Base-by-base conservation (phyloP, 1,140 invertebrate genomes). In the Cherax destructor region DNA sequence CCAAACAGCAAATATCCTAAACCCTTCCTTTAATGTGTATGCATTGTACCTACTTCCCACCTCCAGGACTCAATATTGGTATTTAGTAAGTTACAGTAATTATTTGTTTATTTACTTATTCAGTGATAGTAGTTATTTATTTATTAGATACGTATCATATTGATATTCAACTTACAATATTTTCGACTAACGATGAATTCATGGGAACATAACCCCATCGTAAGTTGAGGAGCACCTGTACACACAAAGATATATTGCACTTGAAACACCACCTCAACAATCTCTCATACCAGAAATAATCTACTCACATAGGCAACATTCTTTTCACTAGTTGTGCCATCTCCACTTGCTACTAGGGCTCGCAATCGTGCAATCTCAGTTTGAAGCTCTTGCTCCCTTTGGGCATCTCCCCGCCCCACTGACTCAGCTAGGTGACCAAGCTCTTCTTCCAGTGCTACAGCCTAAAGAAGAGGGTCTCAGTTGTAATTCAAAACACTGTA, bases 291-390 rank as follows among this genome's bases (percentile, higher is more conserved):
- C 9, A 76, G 4, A 41, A 47, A 7, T 72, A 30, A 24, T 69
- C 11, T 52, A 74, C 87, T 89, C 77, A 91, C 89, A 91, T 91
- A 91, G 21, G 89, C 83, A 80, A 91, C 52, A 47, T 86, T 47
- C 6, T 80, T 74, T 10, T 78, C 72, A 41, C 52, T 30, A 7
- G 56, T 16, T 24, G 74, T 11, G 16, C 21, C 83, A 10, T 24
- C 21, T 50, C 83, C 81, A 65, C 18, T 83, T 30, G 50, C 49
- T 4, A 91, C 24, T 47, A 77, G 11, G 11, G 72, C 52, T 56
- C 69, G 69, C 6, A 91, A 83, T 3, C 77, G 74, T 24, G 18
- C 50, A 61, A 91, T 69, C 76, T 91, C 89, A 5, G 52, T 56
- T 11, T 79, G 72, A 1, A 91, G 83, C 76, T 91, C 81, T 52